A percentile compares a stretch with the other conserved stretches of the same genome.
phyloP scores from a whole-genome alignment of 2,888 invertebrate species.

The Drosophila pseudotalamancana region DNA sequence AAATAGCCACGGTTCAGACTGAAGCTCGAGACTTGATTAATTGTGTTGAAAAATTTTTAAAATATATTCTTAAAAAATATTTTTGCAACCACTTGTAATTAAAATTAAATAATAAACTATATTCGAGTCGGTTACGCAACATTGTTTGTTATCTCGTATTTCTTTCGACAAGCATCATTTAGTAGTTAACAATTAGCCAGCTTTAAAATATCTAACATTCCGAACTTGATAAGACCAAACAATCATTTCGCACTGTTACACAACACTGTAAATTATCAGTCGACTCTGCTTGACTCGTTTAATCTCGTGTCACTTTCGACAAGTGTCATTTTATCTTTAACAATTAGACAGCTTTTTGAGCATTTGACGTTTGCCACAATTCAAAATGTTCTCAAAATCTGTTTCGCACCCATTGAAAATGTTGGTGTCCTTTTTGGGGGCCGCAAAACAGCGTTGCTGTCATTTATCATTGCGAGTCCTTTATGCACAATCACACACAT shows the following conservation, averaged over 20 bases:
- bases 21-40: conserved; percentile 60
- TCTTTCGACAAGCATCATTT: too few relatives aligned
- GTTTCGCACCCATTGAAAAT: conserved; percentile 28
- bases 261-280: too few relatives aligned
- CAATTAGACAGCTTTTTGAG: conserved; percentile 22
- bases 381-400: conserved; percentile 30
- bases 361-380: conserved; percentile 12
- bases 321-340: conserved; percentile 12
- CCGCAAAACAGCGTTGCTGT: conserved; percentile 30
- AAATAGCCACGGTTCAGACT: too few relatives aligned
- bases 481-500: conserved; percentile 16
- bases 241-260: too few relatives aligned
- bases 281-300: neutral
- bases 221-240: too few relatives aligned
- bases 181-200: too few relatives aligned
- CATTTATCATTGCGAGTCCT: conserved; percentile 43
- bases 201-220: too few relatives aligned
- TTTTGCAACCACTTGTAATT: too few relatives aligned
- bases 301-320: neutral
- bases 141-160: too few relatives aligned
- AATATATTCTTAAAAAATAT: neutral
- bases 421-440: conserved; percentile 26
- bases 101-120: too few relatives aligned
- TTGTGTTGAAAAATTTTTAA: conserved; percentile 41
- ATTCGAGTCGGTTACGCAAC: too few relatives aligned